Evolutionary conservation across 1,140 invertebrate genomes (phyloP).

Genomic region (Calliphora vicina): DNA sequence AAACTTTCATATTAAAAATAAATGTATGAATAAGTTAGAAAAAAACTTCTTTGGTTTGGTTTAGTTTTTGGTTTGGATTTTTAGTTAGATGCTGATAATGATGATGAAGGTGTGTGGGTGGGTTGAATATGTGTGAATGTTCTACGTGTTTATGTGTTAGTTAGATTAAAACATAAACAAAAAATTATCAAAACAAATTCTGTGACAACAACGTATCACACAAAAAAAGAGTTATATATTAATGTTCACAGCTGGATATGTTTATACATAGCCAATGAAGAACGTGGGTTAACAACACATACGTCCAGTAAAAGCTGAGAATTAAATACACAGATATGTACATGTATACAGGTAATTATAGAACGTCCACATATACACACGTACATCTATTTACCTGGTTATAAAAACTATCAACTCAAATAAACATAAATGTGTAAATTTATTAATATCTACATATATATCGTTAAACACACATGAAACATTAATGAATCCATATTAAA

Average conservation of each 20-base stretch:
- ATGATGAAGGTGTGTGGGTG: no score
- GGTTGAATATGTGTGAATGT: neutral
- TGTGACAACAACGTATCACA: neutral
- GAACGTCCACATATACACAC: no score
- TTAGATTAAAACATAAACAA: neutral
- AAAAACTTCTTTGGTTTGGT: neutral
- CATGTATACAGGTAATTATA: no score
- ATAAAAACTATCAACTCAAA: conserved; percentile 8
- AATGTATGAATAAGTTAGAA: neutral
- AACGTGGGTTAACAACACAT: no score
- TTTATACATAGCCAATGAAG: no score
- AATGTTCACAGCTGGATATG: no score
- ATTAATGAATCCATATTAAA: no score
- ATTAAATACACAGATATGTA: no score
- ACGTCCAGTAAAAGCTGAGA: no score
- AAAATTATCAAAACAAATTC: neutral
- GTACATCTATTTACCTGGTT: no score
- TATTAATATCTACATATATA: neutral
- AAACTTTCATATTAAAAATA: neutral
- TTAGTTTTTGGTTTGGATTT: neutral
- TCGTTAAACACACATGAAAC: neutral
- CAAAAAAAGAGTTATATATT: neutral
- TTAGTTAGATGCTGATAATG: neutral
- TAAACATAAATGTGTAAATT: neutral
- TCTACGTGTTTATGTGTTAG: neutral